phyloP scores from a whole-genome alignment of 2,797 vertebrate genomes.

The Hybognathus amarus region DNA sequence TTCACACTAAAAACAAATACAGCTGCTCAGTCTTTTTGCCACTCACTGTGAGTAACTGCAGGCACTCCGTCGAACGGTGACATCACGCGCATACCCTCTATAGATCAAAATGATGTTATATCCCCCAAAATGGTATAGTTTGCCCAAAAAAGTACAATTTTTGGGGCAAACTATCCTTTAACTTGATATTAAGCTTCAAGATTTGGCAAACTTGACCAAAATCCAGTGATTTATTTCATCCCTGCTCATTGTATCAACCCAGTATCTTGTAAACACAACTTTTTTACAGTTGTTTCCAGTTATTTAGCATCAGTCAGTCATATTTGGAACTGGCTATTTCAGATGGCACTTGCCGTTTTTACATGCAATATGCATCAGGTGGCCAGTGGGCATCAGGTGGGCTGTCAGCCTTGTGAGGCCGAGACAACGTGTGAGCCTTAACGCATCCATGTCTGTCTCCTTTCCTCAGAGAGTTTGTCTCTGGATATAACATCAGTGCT shows the following conservation, averaged over 20 bases:
- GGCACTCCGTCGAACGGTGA: too few species aligned
- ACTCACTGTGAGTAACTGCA: too few species aligned
- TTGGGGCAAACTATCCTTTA: neutral
- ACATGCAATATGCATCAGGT: neutral
- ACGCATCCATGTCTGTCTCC: neutral
- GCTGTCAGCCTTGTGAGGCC: neutral
- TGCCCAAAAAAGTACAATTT: neutral
- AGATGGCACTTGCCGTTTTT: neutral
- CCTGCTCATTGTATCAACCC: neutral
- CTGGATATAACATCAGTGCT: constrained; percentile 29
- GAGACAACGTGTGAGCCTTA: constrained; percentile 11
- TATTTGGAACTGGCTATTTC: neutral
- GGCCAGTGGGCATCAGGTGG: neutral
- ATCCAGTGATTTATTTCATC: neutral
- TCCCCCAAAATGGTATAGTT: too few species aligned
- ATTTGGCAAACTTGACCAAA: neutral
- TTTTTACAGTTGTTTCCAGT: neutral
- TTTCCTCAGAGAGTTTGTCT: constrained; percentile 28
- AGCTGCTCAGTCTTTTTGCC: too few species aligned
- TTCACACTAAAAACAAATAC: too few species aligned
- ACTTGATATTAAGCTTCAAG: neutral
- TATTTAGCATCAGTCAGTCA: neutral
- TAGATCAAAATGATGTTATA: too few species aligned
- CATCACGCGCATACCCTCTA: too few species aligned
- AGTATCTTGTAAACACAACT: neutral